Percentiles rank a stretch among this genome's conserved stretches.
Evolutionary conservation across 2,113 vertebrate species (phyloP).

Genomic region (Lagenorhynchus albirostris): DNA sequence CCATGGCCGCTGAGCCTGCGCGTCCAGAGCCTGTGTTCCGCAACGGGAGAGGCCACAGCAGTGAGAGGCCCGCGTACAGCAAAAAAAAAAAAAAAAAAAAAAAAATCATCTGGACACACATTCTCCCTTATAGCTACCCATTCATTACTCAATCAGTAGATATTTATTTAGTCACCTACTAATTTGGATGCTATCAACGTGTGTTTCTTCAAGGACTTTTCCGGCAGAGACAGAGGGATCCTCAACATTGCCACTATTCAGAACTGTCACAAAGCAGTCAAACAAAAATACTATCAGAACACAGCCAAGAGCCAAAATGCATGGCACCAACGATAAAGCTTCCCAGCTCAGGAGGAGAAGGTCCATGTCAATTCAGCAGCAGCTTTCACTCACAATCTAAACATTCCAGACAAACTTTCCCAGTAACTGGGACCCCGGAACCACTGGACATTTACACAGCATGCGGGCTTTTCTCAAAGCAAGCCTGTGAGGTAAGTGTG

Average conservation of each 20-base stretch:
- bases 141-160: neutral
- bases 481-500: neutral
- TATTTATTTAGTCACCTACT: neutral
- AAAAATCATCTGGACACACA: neutral
- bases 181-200: neutral
- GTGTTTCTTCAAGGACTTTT: neutral
- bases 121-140: neutral
- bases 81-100: neutral
- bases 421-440: neutral
- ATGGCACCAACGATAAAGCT: rapidly evolving
- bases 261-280: neutral
- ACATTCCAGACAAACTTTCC: neutral
- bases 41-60: too few relatives aligned
- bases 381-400: neutral
- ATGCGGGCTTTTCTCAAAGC: neutral
- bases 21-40: too few relatives aligned
- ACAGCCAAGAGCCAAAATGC: neutral
- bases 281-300: neutral
- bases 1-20: too few relatives aligned
- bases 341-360: neutral
- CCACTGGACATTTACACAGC: neutral
- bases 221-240: neutral
- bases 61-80: too few relatives aligned
- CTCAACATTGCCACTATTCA: neutral
- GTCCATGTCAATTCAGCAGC: neutral